Evolutionary conservation across 2,113 vertebrate genomes (phyloP), one percentile per base, ranked within the genome.

Genomic region (Zosterops pallidus): DNA sequence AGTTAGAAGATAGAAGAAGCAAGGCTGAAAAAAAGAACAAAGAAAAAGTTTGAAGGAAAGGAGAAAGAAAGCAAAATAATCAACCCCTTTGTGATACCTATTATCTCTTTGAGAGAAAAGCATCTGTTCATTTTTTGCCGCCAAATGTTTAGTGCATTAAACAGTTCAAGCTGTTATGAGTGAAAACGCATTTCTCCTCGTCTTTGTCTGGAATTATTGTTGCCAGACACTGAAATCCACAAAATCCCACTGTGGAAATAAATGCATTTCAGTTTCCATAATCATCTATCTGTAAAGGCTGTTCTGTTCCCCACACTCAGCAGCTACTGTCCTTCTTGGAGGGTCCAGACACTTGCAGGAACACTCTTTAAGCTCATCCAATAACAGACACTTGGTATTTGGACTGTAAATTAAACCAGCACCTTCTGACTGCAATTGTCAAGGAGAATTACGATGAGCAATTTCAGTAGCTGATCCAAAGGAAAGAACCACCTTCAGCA

Each of bases 21-120:
- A 93, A 67, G 77, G 90, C 94, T 97, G 92, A 59, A 94, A 95
- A 90, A 90, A 67, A 94, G 79, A 92, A 92, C 37, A 94, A 85
- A 82, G 60, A 91, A 29, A 24, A 78, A 89, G 88, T 85, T 93
- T 95, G 95, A 96, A 94, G 89, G 64, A 84, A 94, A 93, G 19
- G 35, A 92, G 41, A 83, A 79, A 83, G 67, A 35, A 83, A 87
- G 46, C 22, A 72, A 68, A 59, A 78, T 50, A 91, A 83, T 53
- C 78, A 94, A 69, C 1, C 16, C 22, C 16, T 80, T 68, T 60
- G n/a, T 35, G 69, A 83, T 60, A 89, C 4, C 5, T 20, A 56
- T 9, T 86, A 41, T 62, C 49, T 62, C 62, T 77, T 57, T 33
- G 35, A 83, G 9, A 79, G 31, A 49, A 87, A 92, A 83, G 63